phyloP scores from a whole-genome alignment of 1,140 invertebrate species.

The Tetragnatha versicolor region DNA sequence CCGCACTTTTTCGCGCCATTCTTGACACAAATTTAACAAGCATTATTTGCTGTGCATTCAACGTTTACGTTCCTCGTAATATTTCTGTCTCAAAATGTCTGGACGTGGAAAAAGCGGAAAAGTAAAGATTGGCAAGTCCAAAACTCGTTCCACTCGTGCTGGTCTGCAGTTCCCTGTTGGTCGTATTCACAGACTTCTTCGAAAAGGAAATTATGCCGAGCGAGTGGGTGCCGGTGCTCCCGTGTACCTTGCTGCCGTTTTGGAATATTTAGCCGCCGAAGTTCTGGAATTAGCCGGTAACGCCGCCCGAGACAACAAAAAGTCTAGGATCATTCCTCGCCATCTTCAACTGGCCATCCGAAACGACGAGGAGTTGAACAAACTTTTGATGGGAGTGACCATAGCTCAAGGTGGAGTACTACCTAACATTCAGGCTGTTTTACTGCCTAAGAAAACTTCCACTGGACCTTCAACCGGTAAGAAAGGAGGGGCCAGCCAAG shows the following conservation, averaged over 20 bases:
- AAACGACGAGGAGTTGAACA: conserved; percentile 85
- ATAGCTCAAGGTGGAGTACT: conserved; percentile 84
- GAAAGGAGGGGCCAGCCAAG: conserved; percentile 47
- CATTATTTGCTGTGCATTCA: rapidly evolving
- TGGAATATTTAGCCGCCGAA: conserved; percentile 73
- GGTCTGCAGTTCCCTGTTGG: conserved; percentile 68
- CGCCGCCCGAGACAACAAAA: conserved; percentile 73
- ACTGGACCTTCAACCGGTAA: conserved; percentile 11
- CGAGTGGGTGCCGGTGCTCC: conserved; percentile 66
- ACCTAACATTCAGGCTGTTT: conserved; percentile 77
- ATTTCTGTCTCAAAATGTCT: conserved; percentile 55
- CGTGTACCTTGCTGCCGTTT: conserved; percentile 74
- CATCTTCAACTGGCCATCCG: conserved; percentile 82
- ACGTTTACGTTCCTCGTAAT: not conserved
- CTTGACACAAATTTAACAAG: not conserved
- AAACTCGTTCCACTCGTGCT: conserved; percentile 63
- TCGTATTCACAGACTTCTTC: conserved; percentile 64
- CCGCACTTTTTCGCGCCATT: not conserved
- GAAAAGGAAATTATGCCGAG: conserved; percentile 63
- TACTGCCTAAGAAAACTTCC: conserved; percentile 73
- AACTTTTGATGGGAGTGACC: conserved; percentile 78
- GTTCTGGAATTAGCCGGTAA: conserved; percentile 80
- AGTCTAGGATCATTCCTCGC: conserved; percentile 76
- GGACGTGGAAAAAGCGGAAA: conserved; percentile 60
- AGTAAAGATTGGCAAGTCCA: conserved; percentile 59